A percentile compares a stretch with the other conserved stretches of the same genome.
Conservation (phyloP, 2,888 invertebrate genomes). For the Chrysodeixis includens region DNA sequence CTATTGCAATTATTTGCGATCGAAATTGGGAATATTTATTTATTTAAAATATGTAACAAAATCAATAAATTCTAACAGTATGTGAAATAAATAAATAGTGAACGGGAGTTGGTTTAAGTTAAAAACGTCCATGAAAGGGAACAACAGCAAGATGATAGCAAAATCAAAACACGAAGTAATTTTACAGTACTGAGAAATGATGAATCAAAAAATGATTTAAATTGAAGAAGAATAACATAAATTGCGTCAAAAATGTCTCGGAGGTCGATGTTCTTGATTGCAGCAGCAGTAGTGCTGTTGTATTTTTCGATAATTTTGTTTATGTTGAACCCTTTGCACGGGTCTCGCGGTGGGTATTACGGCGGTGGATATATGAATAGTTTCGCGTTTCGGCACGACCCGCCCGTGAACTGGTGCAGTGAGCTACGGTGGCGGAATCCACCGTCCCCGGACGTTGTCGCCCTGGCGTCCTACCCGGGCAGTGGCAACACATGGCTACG, state of each 20-base stretch:
- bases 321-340: slow-evolving; percentile 80
- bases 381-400: slow-evolving; percentile 73
- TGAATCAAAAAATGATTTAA: slow-evolving; percentile 53
- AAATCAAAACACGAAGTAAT: slow-evolving; percentile 47
- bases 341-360: slow-evolving; percentile 67
- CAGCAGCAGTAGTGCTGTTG: slow-evolving; percentile 75
- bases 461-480: slow-evolving; percentile 94
- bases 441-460: slow-evolving; percentile 86
- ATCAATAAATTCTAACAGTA: not conserved
- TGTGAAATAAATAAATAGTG: slow-evolving; percentile 6
- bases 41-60: not conserved
- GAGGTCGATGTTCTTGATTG: slow-evolving; percentile 76
- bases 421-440: slow-evolving; percentile 84
- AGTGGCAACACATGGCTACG: slow-evolving; percentile 96
- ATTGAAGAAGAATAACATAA: slow-evolving; percentile 26
- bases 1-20: slow-evolving; percentile 12
- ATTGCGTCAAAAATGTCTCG: slow-evolving; percentile 73
- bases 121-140: not conserved
- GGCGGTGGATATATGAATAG: slow-evolving; percentile 72
- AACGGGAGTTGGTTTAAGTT: not conserved
- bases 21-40: not conserved
- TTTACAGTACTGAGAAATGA: slow-evolving; percentile 27
- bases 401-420: slow-evolving; percentile 86
- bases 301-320: slow-evolving; percentile 83
- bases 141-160: slow-evolving; percentile 30